These are phyloP conservation scores for Dendrolimus pini DNA, from an alignment of 2,888 invertebrate genomes.

Conservation along the genomic window DNA sequence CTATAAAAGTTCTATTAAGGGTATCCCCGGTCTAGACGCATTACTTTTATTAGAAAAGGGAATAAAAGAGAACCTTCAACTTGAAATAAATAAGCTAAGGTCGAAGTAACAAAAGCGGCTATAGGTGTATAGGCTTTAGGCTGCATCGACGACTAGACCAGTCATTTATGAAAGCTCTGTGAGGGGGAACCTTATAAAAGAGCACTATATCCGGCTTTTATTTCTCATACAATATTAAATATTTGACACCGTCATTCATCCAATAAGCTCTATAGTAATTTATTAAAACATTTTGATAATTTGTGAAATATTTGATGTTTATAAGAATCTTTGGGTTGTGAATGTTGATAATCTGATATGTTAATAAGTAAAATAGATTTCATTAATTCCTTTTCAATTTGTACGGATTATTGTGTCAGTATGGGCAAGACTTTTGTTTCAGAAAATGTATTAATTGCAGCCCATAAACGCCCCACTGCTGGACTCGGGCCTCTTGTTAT, in stretches of 20 bases:
- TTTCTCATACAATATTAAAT: not conserved
- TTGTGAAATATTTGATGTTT: too few species aligned
- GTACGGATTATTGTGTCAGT: too few species aligned
- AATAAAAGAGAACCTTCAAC: conserved; percentile 67
- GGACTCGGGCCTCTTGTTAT: too few species aligned
- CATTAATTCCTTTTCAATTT: too few species aligned
- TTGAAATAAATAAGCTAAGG: conserved; percentile 68
- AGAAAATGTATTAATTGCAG: too few species aligned
- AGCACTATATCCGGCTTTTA: conserved; percentile 14
- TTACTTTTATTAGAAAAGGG: conserved; percentile 30
- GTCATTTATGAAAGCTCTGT: conserved; percentile 25
- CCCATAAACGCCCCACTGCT: too few species aligned
- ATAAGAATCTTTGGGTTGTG: too few species aligned
- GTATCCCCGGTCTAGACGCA: conserved; percentile 50
- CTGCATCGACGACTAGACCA: conserved; percentile 62
- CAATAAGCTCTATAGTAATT: too few species aligned
- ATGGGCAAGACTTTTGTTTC: too few species aligned
- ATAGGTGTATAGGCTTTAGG: conserved; percentile 27
- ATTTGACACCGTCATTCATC: not conserved
- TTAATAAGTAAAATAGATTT: too few species aligned
- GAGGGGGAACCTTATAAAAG: conserved; percentile 32
- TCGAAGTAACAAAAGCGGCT: conserved; percentile 42
- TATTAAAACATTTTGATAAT: too few species aligned
- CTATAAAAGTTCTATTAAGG: conserved; percentile 55
- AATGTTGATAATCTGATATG: too few species aligned